Conservation (phyloP, 1,140 invertebrate genomes). For the Delia radicum region DNA sequence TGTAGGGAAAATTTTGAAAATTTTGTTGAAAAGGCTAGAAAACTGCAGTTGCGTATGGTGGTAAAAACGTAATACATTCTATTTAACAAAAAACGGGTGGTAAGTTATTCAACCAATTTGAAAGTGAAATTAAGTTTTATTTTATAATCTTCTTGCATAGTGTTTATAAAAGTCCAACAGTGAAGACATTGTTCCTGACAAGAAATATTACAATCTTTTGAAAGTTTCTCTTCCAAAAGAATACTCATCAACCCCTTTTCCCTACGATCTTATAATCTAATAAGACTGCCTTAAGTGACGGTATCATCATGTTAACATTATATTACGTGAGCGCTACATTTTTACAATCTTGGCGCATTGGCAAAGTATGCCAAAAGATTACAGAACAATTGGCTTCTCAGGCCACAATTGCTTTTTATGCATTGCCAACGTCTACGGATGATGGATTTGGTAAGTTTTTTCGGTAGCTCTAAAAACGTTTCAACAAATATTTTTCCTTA, state of each 20-base stretch:
- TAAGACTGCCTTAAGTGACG: not conserved
- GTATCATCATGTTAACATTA: conserved; percentile 58
- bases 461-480: not conserved
- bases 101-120: not conserved
- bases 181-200: not conserved
- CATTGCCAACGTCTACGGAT: conserved; percentile 47
- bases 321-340: conserved; percentile 70
- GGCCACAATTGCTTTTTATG: conserved; percentile 47
- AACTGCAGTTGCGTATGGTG: conserved; percentile 1
- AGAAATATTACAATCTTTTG: not conserved
- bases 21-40: not conserved
- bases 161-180: not conserved
- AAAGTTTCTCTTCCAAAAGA: not conserved
- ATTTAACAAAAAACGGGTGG: not conserved
- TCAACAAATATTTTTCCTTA: conserved; percentile 18
- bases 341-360: conserved; percentile 66
- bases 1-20: not conserved
- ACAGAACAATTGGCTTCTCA: conserved; percentile 56
- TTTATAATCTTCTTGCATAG: not conserved
- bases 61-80: not conserved
- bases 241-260: not conserved
- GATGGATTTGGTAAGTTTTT: conserved; percentile 47
- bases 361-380: conserved; percentile 56
- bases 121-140: not conserved
- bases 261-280: not conserved